These are phyloP conservation scores for Syngnathus scovelli DNA, from an alignment of 2,113 vertebrate species.

Conservation along the genomic window DNA sequence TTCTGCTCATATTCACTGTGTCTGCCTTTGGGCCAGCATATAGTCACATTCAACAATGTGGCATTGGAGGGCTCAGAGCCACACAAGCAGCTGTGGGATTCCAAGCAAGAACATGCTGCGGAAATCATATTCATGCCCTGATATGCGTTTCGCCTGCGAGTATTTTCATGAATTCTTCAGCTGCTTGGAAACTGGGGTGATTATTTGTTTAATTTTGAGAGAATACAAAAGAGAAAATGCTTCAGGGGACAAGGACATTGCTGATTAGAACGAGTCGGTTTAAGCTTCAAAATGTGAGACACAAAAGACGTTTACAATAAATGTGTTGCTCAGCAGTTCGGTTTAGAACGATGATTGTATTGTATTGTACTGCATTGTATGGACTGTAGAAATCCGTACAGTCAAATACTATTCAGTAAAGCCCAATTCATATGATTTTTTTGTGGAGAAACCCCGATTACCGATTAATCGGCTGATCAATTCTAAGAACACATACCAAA, in stretches of 20 bases:
- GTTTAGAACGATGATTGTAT: no score
- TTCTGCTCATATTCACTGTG: slow-evolving; percentile 52
- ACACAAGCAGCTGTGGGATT: slow-evolving; percentile 36
- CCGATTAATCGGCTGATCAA: no score
- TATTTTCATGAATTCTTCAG: slow-evolving; percentile 1
- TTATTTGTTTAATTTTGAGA: slow-evolving; percentile 3
- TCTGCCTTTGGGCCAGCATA: slow-evolving; percentile 47
- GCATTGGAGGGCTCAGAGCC: slow-evolving; percentile 31
- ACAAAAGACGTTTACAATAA: background rate
- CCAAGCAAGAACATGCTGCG: slow-evolving; percentile 32
- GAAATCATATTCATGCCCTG: slow-evolving; percentile 24
- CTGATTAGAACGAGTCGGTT: background rate
- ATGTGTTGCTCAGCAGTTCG: background rate
- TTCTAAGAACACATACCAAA: no score
- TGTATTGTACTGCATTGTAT: no score
- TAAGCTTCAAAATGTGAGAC: background rate
- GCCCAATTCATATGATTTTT: no score
- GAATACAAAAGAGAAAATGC: background rate
- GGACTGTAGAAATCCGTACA: no score
- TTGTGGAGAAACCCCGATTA: no score
- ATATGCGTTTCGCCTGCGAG: slow-evolving; percentile 15
- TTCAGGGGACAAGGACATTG: background rate
- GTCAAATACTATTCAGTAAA: no score
- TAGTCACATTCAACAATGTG: slow-evolving; percentile 35
- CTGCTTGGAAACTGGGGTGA: slow-evolving; percentile 4